phyloP scores from a whole-genome alignment of 2,888 invertebrate species.

The Stomorhina lunata region DNA sequence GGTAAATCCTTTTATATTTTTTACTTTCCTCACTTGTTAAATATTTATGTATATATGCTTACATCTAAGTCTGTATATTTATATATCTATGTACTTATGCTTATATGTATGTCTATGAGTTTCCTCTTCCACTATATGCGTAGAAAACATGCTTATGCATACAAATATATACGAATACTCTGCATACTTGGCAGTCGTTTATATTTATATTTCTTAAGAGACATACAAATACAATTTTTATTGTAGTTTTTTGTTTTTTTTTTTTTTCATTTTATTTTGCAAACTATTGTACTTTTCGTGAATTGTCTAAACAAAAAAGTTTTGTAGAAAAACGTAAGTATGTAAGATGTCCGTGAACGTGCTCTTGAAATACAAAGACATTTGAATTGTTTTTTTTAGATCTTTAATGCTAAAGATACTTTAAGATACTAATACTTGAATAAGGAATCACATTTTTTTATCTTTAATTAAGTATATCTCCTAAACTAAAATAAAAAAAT shows the following conservation, averaged over 20 bases:
- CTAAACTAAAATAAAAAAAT: too few species aligned
- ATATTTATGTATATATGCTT: too few species aligned
- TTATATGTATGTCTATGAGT: not conserved
- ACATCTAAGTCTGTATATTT: too few species aligned
- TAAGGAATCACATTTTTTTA: too few species aligned
- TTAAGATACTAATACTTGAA: too few species aligned
- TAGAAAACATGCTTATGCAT: constrained; percentile 25
- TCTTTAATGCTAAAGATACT: too few species aligned
- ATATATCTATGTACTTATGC: too few species aligned
- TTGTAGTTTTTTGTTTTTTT: not conserved
- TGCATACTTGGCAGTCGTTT: constrained; percentile 18
- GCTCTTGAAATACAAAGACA: not conserved
- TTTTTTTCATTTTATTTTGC: not conserved
- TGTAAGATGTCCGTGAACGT: constrained; percentile 17
- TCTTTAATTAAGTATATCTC: too few species aligned
- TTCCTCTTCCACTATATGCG: too few species aligned
- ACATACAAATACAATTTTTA: not conserved
- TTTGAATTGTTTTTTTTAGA: not conserved
- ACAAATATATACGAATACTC: too few species aligned
- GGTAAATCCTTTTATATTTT: too few species aligned
- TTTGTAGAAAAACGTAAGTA: not conserved
- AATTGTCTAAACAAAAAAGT: not conserved
- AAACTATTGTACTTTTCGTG: not conserved
- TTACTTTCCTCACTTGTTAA: too few species aligned
- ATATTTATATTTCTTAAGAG: constrained; percentile 19